Conservation (phyloP, 2,797 vertebrate species). For the Mus caroli region DNA sequence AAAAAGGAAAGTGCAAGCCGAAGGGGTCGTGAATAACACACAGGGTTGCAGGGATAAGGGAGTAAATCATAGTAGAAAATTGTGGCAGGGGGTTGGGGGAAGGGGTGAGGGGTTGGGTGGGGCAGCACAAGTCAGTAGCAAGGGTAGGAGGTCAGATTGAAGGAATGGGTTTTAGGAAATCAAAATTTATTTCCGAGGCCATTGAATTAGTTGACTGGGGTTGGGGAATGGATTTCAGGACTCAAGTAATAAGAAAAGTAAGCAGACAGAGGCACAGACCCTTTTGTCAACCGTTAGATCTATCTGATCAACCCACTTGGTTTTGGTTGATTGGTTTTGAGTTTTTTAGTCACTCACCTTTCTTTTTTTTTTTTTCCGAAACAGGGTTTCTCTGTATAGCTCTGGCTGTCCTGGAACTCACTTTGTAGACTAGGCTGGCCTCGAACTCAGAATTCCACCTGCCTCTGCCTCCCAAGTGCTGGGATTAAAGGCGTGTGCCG, state of each 20-base stretch:
- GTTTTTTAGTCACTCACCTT: background rate
- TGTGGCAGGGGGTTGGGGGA: background rate
- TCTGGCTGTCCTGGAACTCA: no score
- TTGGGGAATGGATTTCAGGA: background rate
- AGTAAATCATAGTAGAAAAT: background rate
- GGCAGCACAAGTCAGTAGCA: background rate
- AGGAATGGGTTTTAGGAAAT: background rate
- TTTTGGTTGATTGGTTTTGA: background rate
- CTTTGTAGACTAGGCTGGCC: no score
- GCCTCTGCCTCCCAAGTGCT: no score
- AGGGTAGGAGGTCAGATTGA: background rate
- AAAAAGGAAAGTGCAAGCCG: background rate
- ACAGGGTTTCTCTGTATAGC: no score
- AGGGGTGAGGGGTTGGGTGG: background rate
- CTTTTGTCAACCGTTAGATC: no score
- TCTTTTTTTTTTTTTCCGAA: no score
- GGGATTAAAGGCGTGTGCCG: no score
- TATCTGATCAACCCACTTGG: background rate
- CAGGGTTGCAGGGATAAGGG: background rate
- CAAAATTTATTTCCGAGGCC: conserved; percentile 20
- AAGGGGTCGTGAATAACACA: background rate
- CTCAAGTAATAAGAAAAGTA: background rate
- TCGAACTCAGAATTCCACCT: no score
- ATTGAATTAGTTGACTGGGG: background rate
- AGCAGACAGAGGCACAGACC: background rate